These are phyloP conservation scores for Denticeps clupeoides DNA, from an alignment of 2,797 vertebrate genomes.

Conservation along the genomic window DNA sequence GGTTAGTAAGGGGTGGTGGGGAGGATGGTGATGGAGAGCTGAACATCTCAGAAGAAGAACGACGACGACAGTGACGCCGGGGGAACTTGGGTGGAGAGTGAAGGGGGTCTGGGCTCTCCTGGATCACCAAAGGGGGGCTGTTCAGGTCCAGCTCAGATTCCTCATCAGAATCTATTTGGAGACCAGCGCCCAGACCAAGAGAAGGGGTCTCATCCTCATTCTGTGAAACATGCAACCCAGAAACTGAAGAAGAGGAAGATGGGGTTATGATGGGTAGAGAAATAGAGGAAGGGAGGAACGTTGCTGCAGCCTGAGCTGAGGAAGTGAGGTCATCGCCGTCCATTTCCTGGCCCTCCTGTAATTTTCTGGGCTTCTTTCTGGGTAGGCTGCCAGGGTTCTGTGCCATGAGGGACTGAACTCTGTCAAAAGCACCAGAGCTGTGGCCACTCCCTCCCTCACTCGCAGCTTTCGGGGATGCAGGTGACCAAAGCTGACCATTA, in stretches of 20 bases:
- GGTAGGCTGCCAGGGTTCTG: conserved; percentile 13
- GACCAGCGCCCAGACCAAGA: conserved; percentile 13
- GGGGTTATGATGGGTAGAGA: conserved; percentile 23
- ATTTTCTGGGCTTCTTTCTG: conserved; percentile 11
- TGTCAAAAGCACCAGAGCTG: conserved; percentile 7
- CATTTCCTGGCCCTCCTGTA: too few relatives aligned
- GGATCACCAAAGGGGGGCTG: conserved; percentile 53
- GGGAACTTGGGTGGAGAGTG: conserved; percentile 51
- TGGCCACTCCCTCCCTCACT: conserved; percentile 17
- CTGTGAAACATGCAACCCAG: background rate
- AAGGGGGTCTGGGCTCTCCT: conserved; percentile 49
- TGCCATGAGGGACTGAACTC: conserved; percentile 34
- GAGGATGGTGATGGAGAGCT: conserved; percentile 36
- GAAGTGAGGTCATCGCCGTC: too few relatives aligned
- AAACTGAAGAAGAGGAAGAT: conserved; percentile 27
- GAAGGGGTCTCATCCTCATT: conserved; percentile 32
- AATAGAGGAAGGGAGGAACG: too few relatives aligned
- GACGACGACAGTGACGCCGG: conserved; percentile 31
- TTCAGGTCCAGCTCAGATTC: conserved; percentile 53
- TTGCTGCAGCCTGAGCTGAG: too few relatives aligned
- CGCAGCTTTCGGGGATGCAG: conserved; percentile 25
- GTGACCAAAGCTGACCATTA: conserved; percentile 37
- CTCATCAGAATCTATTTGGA: conserved; percentile 45
- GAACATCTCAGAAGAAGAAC: conserved; percentile 19
- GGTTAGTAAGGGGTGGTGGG: conserved; percentile 25